Evolutionary conservation across 2,888 invertebrate species (phyloP), one percentile per base, ranked within the genome.

Genomic region (Platycnemis pennipes): DNA sequence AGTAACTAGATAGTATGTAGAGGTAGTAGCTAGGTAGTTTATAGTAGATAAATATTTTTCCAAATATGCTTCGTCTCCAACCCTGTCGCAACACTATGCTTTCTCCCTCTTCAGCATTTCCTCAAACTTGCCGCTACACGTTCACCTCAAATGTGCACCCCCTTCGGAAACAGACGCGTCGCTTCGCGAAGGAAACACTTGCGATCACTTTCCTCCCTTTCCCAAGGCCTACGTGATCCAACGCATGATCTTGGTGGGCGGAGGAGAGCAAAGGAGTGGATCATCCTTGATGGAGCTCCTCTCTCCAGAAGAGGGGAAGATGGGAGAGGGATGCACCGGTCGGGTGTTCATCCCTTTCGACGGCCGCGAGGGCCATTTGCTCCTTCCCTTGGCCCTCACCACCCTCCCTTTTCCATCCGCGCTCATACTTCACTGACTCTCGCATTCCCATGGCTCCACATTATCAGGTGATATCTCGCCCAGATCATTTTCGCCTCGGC

Each of bases 401-500:
- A 89, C n/a, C 91, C 44, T 31, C 19, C 49, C 89, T 31, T 56
- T 53, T 53, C 49, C 89, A 56, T 89, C 56, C 63, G 56, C n/a
- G 37, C 45, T 26, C 31, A 13, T 2, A 0, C 44, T 44, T 31
- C 88, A n/a, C n/a, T n/a, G 42, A 13, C 53, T 31, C 56, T 3
- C 11, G 2, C 49, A n/a, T 44, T 45, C 26, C 16, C 44, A 13
- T n/a, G 16, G 1, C 87, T 26, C 22, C 45, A 11, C 63, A 26
- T 44, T 63, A 91, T 69, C 63, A 44, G 63, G 91, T 44, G 63
- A 91, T 91, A 63, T 44, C 63, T 45, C 44, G 2, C 91, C 91
- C 91, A 44, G 45, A n/a, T 91, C 77, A 77, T 77, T 77, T 37
- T 77, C 77, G 31, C 77, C 77, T 91, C 22, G 11, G 26, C 44